Percentiles rank a stretch among this genome's conserved stretches.
Evolutionary conservation across 1,140 invertebrate genomes (phyloP).

Genomic region (Campoletis sonorensis): DNA sequence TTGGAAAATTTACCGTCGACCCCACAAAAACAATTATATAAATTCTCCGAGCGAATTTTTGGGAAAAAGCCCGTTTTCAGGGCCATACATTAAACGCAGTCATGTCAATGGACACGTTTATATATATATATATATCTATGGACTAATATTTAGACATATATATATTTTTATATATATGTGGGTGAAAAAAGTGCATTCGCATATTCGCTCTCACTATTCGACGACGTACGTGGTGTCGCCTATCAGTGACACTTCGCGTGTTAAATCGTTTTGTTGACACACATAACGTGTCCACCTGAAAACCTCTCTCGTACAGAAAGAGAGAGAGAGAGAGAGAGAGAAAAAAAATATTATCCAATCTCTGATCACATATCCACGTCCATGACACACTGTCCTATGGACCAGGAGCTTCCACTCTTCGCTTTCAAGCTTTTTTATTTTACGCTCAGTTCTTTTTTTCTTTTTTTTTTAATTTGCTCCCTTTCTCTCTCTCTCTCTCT

Average conservation of each 20-base stretch:
- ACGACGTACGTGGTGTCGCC: slow-evolving; percentile 53
- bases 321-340: background rate
- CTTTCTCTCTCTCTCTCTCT: background rate
- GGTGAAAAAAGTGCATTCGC: slow-evolving; percentile 13
- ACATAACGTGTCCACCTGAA: slow-evolving; percentile 69
- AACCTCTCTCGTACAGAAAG: slow-evolving; percentile 24
- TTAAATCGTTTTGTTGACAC: slow-evolving; percentile 73
- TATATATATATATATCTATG: background rate
- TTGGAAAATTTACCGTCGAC: slow-evolving; percentile 71
- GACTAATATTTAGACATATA: slow-evolving; percentile 41
- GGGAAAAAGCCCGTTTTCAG: slow-evolving; percentile 68
- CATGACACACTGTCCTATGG: slow-evolving; percentile 34
- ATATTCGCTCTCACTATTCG: slow-evolving; percentile 7
- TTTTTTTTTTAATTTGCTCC: background rate
- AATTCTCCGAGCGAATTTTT: slow-evolving; percentile 72
- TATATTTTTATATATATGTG: background rate
- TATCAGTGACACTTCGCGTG: slow-evolving; percentile 72
- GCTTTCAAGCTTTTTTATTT: background rate
- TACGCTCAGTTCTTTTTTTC: background rate
- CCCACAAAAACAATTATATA: slow-evolving; percentile 76
- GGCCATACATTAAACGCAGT: slow-evolving; percentile 73
- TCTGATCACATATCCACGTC: slow-evolving; percentile 61
- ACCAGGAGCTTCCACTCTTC: slow-evolving; percentile 15
- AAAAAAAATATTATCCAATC: slow-evolving; percentile 63
- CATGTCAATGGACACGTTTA: slow-evolving; percentile 30